phyloP scores from a whole-genome alignment of 2,797 vertebrate species.

The Gallinago stenura region DNA sequence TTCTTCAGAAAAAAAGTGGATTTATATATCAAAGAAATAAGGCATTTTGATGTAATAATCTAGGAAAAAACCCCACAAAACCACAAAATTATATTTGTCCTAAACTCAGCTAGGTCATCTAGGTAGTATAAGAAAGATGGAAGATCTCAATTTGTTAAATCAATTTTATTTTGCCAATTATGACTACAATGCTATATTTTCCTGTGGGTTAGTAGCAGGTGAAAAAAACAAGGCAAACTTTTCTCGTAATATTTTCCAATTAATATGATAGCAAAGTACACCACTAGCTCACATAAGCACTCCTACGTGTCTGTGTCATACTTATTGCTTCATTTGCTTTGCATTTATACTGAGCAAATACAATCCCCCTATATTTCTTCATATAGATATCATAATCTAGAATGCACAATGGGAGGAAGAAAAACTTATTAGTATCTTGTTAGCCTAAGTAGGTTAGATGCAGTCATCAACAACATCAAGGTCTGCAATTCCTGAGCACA shows the following conservation, averaged over 20 bases:
- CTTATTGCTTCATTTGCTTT: background rate
- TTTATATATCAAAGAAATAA: background rate
- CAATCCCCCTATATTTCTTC: background rate
- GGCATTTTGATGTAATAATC: background rate
- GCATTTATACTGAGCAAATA: background rate
- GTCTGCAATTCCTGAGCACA: background rate
- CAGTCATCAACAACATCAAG: background rate
- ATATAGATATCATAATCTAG: background rate
- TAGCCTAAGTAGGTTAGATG: background rate
- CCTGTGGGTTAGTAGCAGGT: background rate
- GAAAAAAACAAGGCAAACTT: fast-evolving
- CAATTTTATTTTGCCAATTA: background rate
- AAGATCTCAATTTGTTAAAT: background rate
- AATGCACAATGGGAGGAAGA: background rate
- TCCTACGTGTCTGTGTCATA: background rate
- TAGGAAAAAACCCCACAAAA: no score
- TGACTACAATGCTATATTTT: background rate
- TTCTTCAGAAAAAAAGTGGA: background rate
- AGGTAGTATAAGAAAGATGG: background rate
- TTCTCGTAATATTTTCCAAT: background rate
- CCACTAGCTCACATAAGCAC: background rate
- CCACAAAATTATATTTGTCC: background rate
- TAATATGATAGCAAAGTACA: background rate
- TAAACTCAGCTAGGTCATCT: background rate
- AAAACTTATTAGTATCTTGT: background rate